Base-by-base conservation (phyloP, 2,113 vertebrate genomes). In the Perccottus glenii region DNA sequence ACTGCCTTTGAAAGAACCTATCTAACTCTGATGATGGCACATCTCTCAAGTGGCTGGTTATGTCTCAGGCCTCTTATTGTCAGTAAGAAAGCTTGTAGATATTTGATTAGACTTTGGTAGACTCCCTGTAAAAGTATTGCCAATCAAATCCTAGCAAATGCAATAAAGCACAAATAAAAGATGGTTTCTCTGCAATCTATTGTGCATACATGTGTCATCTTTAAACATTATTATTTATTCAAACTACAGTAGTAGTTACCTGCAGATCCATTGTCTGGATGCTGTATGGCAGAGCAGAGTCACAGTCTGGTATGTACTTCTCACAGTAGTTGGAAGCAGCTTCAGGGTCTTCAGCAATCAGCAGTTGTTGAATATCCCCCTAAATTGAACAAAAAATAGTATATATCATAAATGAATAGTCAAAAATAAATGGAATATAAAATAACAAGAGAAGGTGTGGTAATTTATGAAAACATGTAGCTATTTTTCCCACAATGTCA, bases 321-420 rank as follows among this genome's bases (percentile, higher is more conserved):
- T 84, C 77, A 56, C 96, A 98, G 76, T 96, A 96, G 44, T 78
- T 90, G 52, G 85, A 90, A 45, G 96, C 95, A 0, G 91, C 93
- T 45, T 82, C 73, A 0, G 95, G 89, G 16, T 96, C 94, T 0
- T 91, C 75, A 40, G 86, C 80, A 5, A 98, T 79, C 74, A 98
- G 82, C 50, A 98, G 90, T 74, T 98, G 95, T 80, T 98, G 96
- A 80, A 98, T 88, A 2, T 95, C 93, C 19, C 96, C 96, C 95
- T 98, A 85, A 44, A 78, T 77, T 38, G 64, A 65, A 78, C 51
- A 46, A 75, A 49, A 27, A 46, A 11, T 4, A 70, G 19, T 27
- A 27, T 27, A 27, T 27, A 27, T 27, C 3, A 27, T 27, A 27
- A 27, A 27, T 27, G 19, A 27, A 27, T 2, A 2, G 32, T 75